Evolutionary conservation across 2,888 invertebrate species (phyloP).

Genomic region (Eristalis intricaria): DNA sequence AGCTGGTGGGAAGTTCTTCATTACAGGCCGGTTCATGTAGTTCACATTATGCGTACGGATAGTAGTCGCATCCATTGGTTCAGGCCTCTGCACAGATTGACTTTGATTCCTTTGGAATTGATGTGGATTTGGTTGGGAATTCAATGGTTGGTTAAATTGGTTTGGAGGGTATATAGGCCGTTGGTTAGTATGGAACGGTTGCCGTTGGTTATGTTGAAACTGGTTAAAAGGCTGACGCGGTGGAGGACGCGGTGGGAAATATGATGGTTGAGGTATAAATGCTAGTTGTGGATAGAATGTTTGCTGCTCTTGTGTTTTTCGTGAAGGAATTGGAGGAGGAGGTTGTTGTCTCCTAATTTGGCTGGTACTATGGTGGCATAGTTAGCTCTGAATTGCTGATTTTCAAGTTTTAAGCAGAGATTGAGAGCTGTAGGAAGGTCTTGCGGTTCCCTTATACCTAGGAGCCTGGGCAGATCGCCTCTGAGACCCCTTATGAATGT

Average conservation of each 20-base stretch:
- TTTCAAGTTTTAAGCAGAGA: conserved; percentile 50
- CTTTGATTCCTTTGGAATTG: conserved; percentile 5
- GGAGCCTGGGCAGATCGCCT: conserved; percentile 39
- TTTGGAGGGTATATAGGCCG: conserved; percentile 3
- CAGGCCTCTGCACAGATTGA: conserved; percentile 1
- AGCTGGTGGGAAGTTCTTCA: conserved; percentile 47
- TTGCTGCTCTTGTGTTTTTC: background rate
- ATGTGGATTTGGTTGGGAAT: conserved; percentile 9
- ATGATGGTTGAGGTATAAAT: background rate
- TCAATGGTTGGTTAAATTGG: conserved; percentile 2
- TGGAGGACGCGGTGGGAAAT: background rate
- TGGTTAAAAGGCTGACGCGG: background rate
- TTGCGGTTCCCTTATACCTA: conserved; percentile 48
- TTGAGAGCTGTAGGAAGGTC: conserved; percentile 64
- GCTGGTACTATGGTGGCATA: background rate
- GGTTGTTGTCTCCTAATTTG: conserved; percentile 15
- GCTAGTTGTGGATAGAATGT: conserved; percentile 1
- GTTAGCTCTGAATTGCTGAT: conserved; percentile 20
- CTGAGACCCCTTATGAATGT: conserved; percentile 69
- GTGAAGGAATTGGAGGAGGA: background rate
- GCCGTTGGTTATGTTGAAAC: background rate
- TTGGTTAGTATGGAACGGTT: conserved; percentile 1
- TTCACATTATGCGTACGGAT: conserved; percentile 25
- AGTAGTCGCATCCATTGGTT: conserved; percentile 13
- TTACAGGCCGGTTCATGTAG: conserved; percentile 47